These are phyloP conservation scores for Delichon dasypus DNA, from an alignment of 2,797 vertebrate genomes.

Conservation along the genomic window DNA sequence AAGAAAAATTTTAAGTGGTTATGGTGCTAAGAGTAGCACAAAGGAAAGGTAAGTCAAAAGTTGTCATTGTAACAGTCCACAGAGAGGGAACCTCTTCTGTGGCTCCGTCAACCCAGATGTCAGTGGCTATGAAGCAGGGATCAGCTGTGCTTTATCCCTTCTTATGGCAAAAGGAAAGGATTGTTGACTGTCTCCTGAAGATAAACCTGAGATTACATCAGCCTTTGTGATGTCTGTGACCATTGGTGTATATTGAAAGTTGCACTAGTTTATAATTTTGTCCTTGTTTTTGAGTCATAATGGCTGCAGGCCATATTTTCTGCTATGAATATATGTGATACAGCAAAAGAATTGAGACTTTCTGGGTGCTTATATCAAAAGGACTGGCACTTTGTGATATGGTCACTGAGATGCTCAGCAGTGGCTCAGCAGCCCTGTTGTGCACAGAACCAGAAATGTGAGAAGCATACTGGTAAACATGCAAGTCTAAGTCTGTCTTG, in stretches of 20 bases:
- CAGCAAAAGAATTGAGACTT: background rate
- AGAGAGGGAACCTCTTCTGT: background rate
- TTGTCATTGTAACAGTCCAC: background rate
- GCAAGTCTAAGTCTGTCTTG: background rate
- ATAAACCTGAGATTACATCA: background rate
- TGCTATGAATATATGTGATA: background rate
- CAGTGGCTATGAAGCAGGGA: background rate
- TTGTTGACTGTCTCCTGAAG: background rate
- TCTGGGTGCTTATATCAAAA: background rate
- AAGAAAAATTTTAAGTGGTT: background rate
- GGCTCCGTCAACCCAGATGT: background rate
- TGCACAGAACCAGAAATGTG: background rate
- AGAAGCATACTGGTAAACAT: background rate
- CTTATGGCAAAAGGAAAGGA: background rate
- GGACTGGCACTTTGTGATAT: accelerated
- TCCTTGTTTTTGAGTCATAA: background rate
- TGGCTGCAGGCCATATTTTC: background rate
- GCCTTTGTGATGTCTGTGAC: background rate
- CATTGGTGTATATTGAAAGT: background rate
- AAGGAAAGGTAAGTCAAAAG: background rate
- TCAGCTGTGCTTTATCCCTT: background rate
- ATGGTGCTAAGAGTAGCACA: background rate
- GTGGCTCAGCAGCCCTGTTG: background rate
- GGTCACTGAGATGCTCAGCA: background rate
- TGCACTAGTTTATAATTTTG: background rate